Evolutionary conservation across 2,797 vertebrate species (phyloP), one percentile per base, ranked within the genome.

Genomic region (Pseudopleuronectes americanus): DNA sequence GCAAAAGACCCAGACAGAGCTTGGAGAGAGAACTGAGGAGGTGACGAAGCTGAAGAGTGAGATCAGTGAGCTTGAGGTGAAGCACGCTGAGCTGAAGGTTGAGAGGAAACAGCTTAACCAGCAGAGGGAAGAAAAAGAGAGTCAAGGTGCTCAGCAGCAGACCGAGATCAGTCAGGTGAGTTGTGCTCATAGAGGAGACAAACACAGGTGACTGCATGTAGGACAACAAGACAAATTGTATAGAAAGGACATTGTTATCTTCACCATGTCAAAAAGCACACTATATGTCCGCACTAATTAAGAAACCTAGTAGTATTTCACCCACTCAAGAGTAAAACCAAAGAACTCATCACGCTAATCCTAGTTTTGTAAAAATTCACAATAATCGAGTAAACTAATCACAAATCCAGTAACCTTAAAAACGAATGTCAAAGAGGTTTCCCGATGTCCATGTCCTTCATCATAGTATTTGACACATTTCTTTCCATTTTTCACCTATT

Each of bases 41-140:
- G 89, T 86, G 60, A 85, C 91, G 17, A 96, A 94, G 81, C 90
- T 99, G 64, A 97, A 94, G 91, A 94, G 87, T 53, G 97, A 99
- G 80, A 82, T 98, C 8, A 84, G 89, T 0, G 96, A 98, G 80
- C 89, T 96, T 54, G 97, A 98, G 90, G 89, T 93, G 33, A 96
- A 94, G 78, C 93, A 96, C 21, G 96, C 97, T 24, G 96, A 97
- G 82, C 88, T 99, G 56, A 98, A 96, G 83, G 95, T 94, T 0
- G 97, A 98, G 73, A 95, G 94, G 81, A 99, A 99, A 80, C 98
- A 99, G 90, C 83, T 97, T 4, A 96, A 97, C 41, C 98, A 99
- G 62, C 97, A 98, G 80, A 95, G 91, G 64, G 97, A 99, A 71
- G 97, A 99, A 73, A 96, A 95, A 71, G 97, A 99, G 65, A 97